Base-by-base conservation (phyloP, 2,888 invertebrate genomes). In the Pollenia labialis region DNA sequence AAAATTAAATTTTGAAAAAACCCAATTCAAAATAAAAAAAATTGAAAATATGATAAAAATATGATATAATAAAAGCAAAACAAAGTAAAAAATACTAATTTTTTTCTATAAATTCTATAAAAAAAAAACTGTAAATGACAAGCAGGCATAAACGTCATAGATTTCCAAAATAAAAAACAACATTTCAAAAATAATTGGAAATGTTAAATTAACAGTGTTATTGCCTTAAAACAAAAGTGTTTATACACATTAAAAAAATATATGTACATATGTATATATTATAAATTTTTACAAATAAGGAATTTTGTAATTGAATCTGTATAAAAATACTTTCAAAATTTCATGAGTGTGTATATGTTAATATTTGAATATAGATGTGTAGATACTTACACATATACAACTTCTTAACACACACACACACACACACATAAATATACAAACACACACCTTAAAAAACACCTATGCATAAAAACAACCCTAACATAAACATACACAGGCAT, bases 221-320 rank as follows among this genome's bases (percentile, higher is more conserved):
- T 11, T 52, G 18, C 46, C 52, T 66, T n/a, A 16, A 56, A 12
- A 42, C 44, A 14, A 50, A 23, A 64, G 77, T 77, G 77, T 71
- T 72, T 66, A 66, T 32, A 50, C 60, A 42, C n/a, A 62, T 42
- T 32, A 32, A 75, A 68, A 23, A 44, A 66, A 46, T 18, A 52
- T 16, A 72, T 40, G 66, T 42, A 42, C 9, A n/a, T n/a, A n/a
- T n/a, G n/a, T n/a, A n/a, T n/a, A n/a, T n/a, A n/a, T n/a, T 89
- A 89, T 88, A 85, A 76, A 76, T 50, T 69, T 81, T 74, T 88
- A 89, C 93, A 91, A 93, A 93, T 92, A 93, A 92, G 93, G 93
- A 91, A 92, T 92, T 92, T 90, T 92, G 93, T 93, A 93, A 93
- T 91, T 90, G 90, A 93, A 92, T 92, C 91, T 88, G 89, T 87